Evolutionary conservation across 2,888 invertebrate species (phyloP).

Genomic region (Alentia gelatinosa): DNA sequence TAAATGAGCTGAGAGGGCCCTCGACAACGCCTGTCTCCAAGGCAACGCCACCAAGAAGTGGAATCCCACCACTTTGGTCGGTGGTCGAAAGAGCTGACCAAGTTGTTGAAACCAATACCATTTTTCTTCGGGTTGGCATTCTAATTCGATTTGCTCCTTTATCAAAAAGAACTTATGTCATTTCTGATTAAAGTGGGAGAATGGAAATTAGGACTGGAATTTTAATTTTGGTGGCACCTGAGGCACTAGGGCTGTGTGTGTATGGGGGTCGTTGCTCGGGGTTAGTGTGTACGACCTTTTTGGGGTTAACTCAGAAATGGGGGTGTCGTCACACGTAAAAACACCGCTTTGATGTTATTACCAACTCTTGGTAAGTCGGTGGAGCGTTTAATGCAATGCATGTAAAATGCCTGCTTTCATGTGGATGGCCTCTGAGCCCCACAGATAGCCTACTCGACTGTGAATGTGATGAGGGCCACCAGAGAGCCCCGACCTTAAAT

Average conservation of each 20-base stretch:
- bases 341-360: background rate
- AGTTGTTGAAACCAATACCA: background rate
- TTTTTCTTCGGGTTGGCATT: background rate
- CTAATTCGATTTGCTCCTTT: background rate
- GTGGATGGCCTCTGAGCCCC: background rate
- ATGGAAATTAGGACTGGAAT: background rate
- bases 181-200: background rate
- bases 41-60: no score
- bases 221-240: background rate
- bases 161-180: background rate
- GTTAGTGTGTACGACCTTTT: no score
- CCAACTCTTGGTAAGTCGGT: background rate
- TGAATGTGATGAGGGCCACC: background rate
- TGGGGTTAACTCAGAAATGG: background rate
- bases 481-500: no score
- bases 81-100: no score
- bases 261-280: background rate
- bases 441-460: background rate
- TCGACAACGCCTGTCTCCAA: no score
- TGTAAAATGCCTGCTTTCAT: background rate
- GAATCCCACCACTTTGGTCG: no score
- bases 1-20: no score
- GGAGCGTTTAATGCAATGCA: background rate
- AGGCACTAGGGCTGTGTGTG: background rate
- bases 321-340: background rate